Conservation (phyloP, 2,888 invertebrate species). For the Drosophila mulleri region DNA sequence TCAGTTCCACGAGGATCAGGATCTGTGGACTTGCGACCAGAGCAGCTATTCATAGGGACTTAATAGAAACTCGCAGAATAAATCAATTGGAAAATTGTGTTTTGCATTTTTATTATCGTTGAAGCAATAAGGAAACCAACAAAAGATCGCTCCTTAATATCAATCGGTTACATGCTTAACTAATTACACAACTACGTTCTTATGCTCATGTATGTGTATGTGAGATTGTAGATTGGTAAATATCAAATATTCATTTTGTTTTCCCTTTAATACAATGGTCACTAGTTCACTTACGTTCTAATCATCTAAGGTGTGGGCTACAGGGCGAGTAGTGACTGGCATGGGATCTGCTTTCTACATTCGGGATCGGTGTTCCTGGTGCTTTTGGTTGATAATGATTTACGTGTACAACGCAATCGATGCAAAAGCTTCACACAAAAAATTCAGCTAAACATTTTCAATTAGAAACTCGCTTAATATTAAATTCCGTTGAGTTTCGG, state of each 20-base stretch:
- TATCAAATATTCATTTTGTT: conserved; percentile 52
- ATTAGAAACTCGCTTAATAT: conserved; percentile 56
- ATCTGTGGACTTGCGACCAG: conserved; percentile 75
- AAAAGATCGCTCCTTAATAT: conserved; percentile 79
- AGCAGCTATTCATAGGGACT: conserved; percentile 55
- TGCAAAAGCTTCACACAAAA: conserved; percentile 55
- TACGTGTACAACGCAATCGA: conserved; percentile 45
- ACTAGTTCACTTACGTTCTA: conserved; percentile 56
- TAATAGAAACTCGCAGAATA: conserved; percentile 19
- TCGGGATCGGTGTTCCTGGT: conserved; percentile 48
- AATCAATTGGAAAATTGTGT: conserved; percentile 39
- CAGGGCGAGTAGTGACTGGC: conserved; percentile 48
- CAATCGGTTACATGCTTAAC: conserved; percentile 76
- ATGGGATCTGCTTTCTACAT: conserved; percentile 62
- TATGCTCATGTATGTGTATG: conserved; percentile 54
- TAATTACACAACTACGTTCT: conserved; percentile 62
- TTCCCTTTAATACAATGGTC: conserved; percentile 53
- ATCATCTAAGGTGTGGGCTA: conserved; percentile 37
- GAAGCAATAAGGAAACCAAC: conserved; percentile 78
- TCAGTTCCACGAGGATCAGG: conserved; percentile 86
- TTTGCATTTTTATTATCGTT: conserved; percentile 71
- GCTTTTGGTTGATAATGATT: conserved; percentile 42
- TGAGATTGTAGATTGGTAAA: conserved; percentile 64
- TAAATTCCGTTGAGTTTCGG: conserved; percentile 62
- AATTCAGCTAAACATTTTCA: conserved; percentile 56